phyloP scores from a whole-genome alignment of 2,888 invertebrate species.

The Andricus quercusramuli region DNA sequence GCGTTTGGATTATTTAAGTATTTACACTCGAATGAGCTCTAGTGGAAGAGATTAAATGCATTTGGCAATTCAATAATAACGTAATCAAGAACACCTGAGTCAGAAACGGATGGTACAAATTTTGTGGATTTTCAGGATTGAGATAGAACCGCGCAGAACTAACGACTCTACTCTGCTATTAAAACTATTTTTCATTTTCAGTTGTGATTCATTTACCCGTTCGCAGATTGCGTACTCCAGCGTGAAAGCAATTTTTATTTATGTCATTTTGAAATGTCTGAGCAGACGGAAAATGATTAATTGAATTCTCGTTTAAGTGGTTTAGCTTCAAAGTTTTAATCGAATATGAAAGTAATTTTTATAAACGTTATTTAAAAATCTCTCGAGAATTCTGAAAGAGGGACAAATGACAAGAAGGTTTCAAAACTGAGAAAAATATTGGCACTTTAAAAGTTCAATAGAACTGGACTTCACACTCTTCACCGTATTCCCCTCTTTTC shows the following conservation, averaged over 20 bases:
- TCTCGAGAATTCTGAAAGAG: no score
- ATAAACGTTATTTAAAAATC: neutral
- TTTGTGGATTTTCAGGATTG: neutral
- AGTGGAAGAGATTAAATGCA: no score
- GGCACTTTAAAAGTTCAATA: no score
- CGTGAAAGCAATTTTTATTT: neutral
- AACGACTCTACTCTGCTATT: slow-evolving; percentile 5
- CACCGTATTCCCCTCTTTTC: no score
- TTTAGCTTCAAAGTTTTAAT: neutral
- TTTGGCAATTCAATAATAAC: neutral
- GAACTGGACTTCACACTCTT: no score
- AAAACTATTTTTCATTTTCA: slow-evolving; percentile 14
- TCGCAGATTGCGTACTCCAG: neutral
- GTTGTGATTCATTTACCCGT: neutral
- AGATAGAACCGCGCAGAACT: neutral
- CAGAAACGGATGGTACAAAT: neutral
- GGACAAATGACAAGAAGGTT: no score
- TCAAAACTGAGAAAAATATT: no score
- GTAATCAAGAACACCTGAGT: neutral
- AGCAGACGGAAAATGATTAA: neutral
- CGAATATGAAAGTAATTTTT: neutral
- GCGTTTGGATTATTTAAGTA: no score
- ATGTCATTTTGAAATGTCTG: neutral
- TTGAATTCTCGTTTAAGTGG: neutral
- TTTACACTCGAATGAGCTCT: no score